phyloP scores from a whole-genome alignment of 2,888 invertebrate species.

The Drosophila austrosaltans region DNA sequence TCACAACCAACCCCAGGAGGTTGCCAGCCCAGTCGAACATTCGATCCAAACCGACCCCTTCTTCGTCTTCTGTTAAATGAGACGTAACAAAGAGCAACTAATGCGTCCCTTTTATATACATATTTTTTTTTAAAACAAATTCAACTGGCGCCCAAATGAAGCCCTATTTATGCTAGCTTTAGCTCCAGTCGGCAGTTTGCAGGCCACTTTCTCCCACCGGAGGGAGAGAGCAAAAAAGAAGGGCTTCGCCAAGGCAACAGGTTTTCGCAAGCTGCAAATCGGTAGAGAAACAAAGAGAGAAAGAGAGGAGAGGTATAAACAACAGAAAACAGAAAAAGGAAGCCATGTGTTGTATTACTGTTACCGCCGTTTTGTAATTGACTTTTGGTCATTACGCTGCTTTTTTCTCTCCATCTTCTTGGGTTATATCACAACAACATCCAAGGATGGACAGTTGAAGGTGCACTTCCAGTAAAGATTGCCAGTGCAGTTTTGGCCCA shows the following conservation, averaged over 20 bases:
- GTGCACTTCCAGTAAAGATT: constrained; percentile 31
- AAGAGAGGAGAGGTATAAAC: neutral
- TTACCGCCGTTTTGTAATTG: constrained; percentile 60
- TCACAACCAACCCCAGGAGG: constrained; percentile 31
- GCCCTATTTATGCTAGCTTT: constrained; percentile 47
- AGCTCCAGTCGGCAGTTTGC: constrained; percentile 13
- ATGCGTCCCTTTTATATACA: constrained; percentile 33
- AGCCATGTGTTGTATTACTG: constrained; percentile 58
- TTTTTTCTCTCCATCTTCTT: constrained; percentile 16
- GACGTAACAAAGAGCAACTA: constrained; percentile 67
- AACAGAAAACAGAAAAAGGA: constrained; percentile 29
- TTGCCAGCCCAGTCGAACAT: neutral
- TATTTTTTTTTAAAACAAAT: constrained; percentile 21
- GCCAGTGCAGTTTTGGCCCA: constrained; percentile 55
- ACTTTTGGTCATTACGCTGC: constrained; percentile 67
- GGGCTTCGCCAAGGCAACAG: constrained; percentile 62
- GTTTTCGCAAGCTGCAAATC: constrained; percentile 43
- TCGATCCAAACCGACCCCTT: constrained; percentile 1
- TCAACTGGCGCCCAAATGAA: constrained; percentile 60
- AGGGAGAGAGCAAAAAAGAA: constrained; percentile 37
- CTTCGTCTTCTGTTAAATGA: constrained; percentile 59
- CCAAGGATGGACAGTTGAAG: constrained; percentile 58
- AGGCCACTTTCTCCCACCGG: constrained; percentile 64
- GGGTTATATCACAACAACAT: constrained; percentile 68
- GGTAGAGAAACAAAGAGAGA: neutral